These are phyloP conservation scores for Actinopyga echinites DNA, from an alignment of 53 echinoderm and acorn worm genomes.

Conservation along the genomic window DNA sequence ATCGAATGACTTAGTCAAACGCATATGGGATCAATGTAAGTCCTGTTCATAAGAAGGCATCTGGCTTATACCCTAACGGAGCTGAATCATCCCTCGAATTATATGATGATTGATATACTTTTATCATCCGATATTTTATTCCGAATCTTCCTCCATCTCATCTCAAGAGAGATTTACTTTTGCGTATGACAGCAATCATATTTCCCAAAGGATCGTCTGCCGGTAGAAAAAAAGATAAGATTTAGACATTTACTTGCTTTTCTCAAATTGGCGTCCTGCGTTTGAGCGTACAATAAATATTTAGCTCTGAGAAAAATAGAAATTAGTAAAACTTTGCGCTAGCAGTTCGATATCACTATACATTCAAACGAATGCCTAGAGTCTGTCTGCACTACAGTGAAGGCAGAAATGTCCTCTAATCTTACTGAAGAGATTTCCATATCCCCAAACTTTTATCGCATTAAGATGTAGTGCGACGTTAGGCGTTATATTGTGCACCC, in stretches of 20 bases:
- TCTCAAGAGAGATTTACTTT: constrained; percentile 12
- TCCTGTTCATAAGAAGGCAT: not conserved
- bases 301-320: constrained; percentile 7
- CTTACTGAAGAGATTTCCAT: not conserved
- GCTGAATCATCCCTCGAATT: not conserved
- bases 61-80: too few relatives aligned
- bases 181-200: constrained; percentile 1
- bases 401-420: not conserved
- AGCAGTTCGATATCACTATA: not conserved
- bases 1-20: too few relatives aligned
- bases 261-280: too few relatives aligned
- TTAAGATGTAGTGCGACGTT: not conserved
- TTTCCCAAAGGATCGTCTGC: constrained; percentile 13
- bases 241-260: not conserved
- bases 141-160: not conserved
- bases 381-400: not conserved
- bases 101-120: not conserved
- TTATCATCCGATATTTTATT: not conserved
- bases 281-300: not conserved
- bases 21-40: not conserved
- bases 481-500: constrained; percentile 24
- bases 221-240: not conserved
- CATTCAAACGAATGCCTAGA: not conserved
- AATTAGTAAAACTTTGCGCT: not conserved
- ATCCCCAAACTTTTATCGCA: not conserved